Evolutionary conservation across 2,888 invertebrate genomes (phyloP).

Genomic region (Crioceris asparagi): DNA sequence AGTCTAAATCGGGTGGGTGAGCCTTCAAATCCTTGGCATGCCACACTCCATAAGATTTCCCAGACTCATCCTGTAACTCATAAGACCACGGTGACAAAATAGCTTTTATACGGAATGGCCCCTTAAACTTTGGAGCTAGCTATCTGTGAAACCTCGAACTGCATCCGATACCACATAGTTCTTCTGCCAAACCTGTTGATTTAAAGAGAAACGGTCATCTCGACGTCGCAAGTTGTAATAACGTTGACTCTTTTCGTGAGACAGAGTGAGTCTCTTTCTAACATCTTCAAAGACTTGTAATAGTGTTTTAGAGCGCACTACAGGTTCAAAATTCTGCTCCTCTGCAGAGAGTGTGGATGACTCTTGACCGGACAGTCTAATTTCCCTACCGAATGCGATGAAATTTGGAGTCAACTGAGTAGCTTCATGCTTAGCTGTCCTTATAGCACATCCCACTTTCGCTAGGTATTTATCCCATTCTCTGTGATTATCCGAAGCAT

Average conservation of each 20-base stretch:
- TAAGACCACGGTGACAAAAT: constrained; percentile 13
- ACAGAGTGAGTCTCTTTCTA: background rate
- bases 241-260: too few relatives aligned
- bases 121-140: too few relatives aligned
- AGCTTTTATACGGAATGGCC: constrained; percentile 9
- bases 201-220: too few relatives aligned
- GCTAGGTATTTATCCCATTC: background rate
- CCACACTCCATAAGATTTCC: too few relatives aligned
- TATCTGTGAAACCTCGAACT: too few relatives aligned
- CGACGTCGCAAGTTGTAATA: too few relatives aligned
- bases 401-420: background rate
- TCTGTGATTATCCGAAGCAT: background rate
- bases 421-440: background rate
- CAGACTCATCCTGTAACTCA: constrained; percentile 9
- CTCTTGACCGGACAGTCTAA: background rate
- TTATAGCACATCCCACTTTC: background rate
- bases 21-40: too few relatives aligned
- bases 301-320: background rate
- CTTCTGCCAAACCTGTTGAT: too few relatives aligned
- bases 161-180: too few relatives aligned
- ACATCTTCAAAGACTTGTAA: background rate
- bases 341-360: background rate
- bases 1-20: too few relatives aligned
- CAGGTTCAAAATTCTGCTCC: background rate
- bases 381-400: background rate